Evolutionary conservation across 2,113 vertebrate genomes (phyloP).

Genomic region (Lophochroa leadbeateri): DNA sequence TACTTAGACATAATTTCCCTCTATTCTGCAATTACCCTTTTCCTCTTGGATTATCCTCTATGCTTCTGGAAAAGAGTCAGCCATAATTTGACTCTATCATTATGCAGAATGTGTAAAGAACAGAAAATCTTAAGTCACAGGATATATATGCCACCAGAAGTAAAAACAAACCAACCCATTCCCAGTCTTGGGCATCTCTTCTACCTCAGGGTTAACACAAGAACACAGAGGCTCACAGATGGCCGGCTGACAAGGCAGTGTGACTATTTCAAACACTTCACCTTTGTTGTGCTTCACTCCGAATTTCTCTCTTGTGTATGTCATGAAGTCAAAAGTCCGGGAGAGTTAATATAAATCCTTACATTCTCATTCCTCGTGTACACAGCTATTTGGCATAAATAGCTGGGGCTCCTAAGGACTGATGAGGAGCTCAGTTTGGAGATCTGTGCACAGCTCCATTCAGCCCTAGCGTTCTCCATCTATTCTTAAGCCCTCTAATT

Average conservation of each 20-base stretch:
- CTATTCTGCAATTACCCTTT: not conserved
- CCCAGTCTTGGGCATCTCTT: not conserved
- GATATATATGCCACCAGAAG: not conserved
- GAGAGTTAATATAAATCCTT: constrained; percentile 75
- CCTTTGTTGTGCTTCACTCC: not conserved
- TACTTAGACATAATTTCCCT: not conserved
- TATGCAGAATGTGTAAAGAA: not conserved
- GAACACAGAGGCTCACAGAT: not conserved
- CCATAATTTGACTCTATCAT: not conserved
- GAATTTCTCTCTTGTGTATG: constrained; percentile 43
- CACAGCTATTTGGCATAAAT: constrained; percentile 46
- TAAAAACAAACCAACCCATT: not conserved
- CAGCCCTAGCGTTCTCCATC: constrained; percentile 65
- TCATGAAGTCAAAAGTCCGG: constrained; percentile 57
- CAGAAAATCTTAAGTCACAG: not conserved
- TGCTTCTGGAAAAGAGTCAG: not conserved
- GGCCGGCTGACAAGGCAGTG: not conserved
- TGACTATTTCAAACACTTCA: not conserved
- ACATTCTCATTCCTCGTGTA: constrained; percentile 68
- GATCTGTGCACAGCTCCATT: constrained; percentile 65
- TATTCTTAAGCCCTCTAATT: constrained; percentile 81
- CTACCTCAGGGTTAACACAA: not conserved
- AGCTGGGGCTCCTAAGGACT: constrained; percentile 23
- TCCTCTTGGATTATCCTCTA: not conserved
- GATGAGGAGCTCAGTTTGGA: constrained; percentile 8